Evolutionary conservation across 92 coral and sea anemone genomes (phyloP), one percentile per base, ranked within the genome.

Genomic region (Meandrina meandrites): DNA sequence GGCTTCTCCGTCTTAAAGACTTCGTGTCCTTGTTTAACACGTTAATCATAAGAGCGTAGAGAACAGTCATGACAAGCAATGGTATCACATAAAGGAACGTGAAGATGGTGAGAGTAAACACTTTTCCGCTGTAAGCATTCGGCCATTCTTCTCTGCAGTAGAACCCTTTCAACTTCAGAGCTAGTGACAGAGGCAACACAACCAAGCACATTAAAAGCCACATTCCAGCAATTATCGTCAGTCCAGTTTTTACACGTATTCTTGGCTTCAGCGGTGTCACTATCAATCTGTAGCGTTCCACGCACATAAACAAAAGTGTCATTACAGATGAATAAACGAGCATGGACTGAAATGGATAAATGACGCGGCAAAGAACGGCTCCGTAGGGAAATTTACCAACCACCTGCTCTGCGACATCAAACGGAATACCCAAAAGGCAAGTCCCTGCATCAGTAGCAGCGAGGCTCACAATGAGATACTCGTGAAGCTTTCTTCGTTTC

Each of bases 321-420:
- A 91, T 27, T 48, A 92, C 92, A 16, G 94, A 94, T 34, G 92
- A 93, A 12, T 89, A 87, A 64, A 90, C 83, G 3, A 94, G 83
- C 0, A 90, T 82, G 40, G 97, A 92, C 86, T 94, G 97, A 47
- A 90, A 81, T 42, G 97, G 97, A 82, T 92, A 94, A 45, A 92
- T 87, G 4, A 88, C 79, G 42, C 82, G 91, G 37, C 97, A 94
- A 47, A 94, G 88, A 19, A 82, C 82, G 21, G 85, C 93, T 54
- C 92, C 97, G 60, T 80, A 94, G 12, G 94, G 97, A 75, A 92
- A 94, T 53, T 84, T 50, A 0, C 75, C 79, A 14, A 85, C 87
- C 51, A 92, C 78, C 80, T 87, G 81, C 69, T 94, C 97, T 3
- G 89, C 89, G 22, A 90, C 76, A 68, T 94, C 93, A 70, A 94